phyloP scores from a whole-genome alignment of 2,797 vertebrate genomes.

The Sebastes trivittatus region DNA sequence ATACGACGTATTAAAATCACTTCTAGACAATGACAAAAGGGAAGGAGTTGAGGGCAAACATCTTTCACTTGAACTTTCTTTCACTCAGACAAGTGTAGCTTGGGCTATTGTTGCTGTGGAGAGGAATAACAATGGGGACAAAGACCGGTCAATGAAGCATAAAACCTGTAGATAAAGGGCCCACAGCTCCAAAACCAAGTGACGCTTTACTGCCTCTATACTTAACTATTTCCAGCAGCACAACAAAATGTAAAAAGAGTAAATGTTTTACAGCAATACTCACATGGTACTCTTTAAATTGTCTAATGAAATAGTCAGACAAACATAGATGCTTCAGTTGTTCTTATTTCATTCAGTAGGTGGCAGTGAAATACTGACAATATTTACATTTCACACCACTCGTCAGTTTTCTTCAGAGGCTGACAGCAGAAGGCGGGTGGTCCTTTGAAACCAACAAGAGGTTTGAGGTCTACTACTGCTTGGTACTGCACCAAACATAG shows the following conservation, averaged over 20 bases:
- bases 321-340: neutral
- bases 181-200: neutral
- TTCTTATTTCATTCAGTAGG: conserved; percentile 10
- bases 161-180: neutral
- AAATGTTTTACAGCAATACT: neutral
- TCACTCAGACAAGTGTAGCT: conserved; percentile 11
- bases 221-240: neutral
- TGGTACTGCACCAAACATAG: neutral
- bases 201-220: neutral
- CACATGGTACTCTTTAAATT: neutral
- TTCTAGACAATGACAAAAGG: neutral
- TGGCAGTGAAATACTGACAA: conserved; percentile 41
- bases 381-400: neutral
- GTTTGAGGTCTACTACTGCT: neutral
- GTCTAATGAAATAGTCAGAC: neutral
- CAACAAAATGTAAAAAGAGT: neutral
- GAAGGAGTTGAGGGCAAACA: neutral
- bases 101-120: conserved; percentile 23
- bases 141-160: conserved; percentile 30
- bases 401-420: neutral
- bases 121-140: conserved; percentile 35
- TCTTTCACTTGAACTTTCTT: conserved; percentile 25
- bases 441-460: neutral
- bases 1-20: neutral
- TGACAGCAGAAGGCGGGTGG: neutral